Evolutionary conservation across 2,797 vertebrate species (phyloP), one percentile per base, ranked within the genome.

Genomic region (Bryconaethiops microstoma): DNA sequence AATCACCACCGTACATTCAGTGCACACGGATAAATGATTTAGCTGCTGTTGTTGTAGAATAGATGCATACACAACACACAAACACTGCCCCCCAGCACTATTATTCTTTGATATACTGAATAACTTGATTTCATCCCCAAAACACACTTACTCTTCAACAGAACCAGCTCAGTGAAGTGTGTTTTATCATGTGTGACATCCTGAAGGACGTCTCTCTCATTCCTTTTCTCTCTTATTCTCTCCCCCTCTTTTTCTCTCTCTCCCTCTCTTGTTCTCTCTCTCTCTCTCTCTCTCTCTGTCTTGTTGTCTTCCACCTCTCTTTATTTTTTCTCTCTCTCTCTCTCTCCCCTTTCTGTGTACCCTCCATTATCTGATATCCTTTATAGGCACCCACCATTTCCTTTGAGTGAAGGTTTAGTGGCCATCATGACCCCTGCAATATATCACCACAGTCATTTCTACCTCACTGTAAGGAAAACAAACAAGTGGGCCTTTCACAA

Each of bases 211-310:
- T 50, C 12, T 19, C 74, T 80, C 16, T 48, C 62, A 50, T 40
- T 55, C 64, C 45, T 42, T 45, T 10, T 7, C 42, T 45, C 42
- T 45, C 42, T 29, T 29, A 29, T 29, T 29, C 29, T 29, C 29
- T 29, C 3, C 29, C 29, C 29, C 29, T 29, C 29, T 29, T 1
- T 69, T 21, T 40, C 4, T 7, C 57, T 64, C 55, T 39, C 35
- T 71, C 23, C 21, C 55, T 39, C 55, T 74, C 79, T 80, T 29
- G 3, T 13, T n/a, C 75, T 81, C n/a, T 52, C 64, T 50, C 48
- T 54, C 65, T 42, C 84, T 83, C 81, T 83, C 73, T 79, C 71
- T 84, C 76, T 68, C 57, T 39, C 70, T 62, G 10, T 1, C 29
- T 29, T 3, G 29, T 29, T 29, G 29, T 29, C 29, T 29, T 29